Base-by-base conservation (phyloP, 2,797 vertebrate genomes). In the Pipistrellus kuhlii region DNA sequence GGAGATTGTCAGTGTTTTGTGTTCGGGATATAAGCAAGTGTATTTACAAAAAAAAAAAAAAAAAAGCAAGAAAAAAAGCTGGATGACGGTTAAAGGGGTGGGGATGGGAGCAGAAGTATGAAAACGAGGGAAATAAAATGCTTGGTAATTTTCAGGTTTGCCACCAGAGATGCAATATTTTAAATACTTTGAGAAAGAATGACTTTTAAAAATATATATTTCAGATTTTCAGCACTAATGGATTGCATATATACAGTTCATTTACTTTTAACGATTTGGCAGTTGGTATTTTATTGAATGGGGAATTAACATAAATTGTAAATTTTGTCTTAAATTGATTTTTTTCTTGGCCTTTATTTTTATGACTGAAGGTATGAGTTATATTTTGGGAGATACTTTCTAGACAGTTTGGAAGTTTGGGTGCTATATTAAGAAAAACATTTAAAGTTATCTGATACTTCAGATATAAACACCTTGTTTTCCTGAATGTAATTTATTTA, bases 231-330 rank as follows among this genome's bases (percentile, higher is more conserved):
- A 97, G 72, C 95, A 98, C 92, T 97, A 96, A 95, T 93, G 96
- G 91, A 97, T 97, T 97, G 96, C 55, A 18, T 98, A 98, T 98
- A 97, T 98, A 97, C 96, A 98, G 96, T 97, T 98, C 94, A 97
- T 97, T 94, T 98, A 98, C 95, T 97, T 98, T 98, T 97, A 98
- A 97, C 98, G 98, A 98, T 97, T 97, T 96, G 96, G 94, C 98
- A 97, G 90, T 96, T 97, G 96, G 27, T 97, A 97, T 97, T 97
- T 98, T 98, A 98, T 98, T 98, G 97, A 98, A 95, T 90, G 84
- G 90, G 93, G 62, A 97, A 96, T 97, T 97, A 97, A 12, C 98
- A 96, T 97, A 91, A 96, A 94, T 68, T 94, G 66, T 96, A 95
- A 91, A 85, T 95, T 93, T 88, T 96, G 82, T 96, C 91, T 95